Evolutionary conservation across 2,797 vertebrate species (phyloP).

Genomic region (Heteromormyrus szaboi): DNA sequence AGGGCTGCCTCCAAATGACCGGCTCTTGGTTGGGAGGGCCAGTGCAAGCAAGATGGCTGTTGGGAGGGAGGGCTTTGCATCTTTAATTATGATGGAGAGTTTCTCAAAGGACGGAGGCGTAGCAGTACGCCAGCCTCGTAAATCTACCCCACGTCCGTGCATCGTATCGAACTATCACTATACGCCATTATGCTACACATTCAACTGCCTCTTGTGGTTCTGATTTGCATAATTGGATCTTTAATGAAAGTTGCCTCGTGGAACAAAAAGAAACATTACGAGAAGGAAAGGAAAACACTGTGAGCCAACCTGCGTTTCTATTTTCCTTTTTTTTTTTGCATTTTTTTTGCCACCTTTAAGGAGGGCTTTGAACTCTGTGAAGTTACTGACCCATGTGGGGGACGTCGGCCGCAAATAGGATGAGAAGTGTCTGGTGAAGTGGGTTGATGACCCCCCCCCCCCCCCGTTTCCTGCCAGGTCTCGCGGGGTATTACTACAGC

Average conservation of each 20-base stretch:
- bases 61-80: slow-evolving; percentile 72
- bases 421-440: slow-evolving; percentile 75
- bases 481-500: slow-evolving; percentile 78
- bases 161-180: slow-evolving; percentile 81
- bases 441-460: no score
- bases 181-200: slow-evolving; percentile 78
- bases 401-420: slow-evolving; percentile 76
- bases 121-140: slow-evolving; percentile 82
- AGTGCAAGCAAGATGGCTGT: slow-evolving; percentile 58
- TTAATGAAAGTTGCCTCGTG: slow-evolving; percentile 87
- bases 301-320: slow-evolving; percentile 48
- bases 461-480: slow-evolving; percentile 76
- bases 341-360: slow-evolving; percentile 55
- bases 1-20: slow-evolving; percentile 35
- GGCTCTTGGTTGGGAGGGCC: slow-evolving; percentile 51
- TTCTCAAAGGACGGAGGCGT: slow-evolving; percentile 78
- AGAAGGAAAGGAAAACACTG: slow-evolving; percentile 51
- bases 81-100: slow-evolving; percentile 96
- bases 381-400: slow-evolving; percentile 69
- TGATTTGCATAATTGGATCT: slow-evolving; percentile 94
- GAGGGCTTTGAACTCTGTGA: slow-evolving; percentile 57
- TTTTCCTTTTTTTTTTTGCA: slow-evolving; percentile 1
- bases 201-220: slow-evolving; percentile 79
- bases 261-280: slow-evolving; percentile 63
- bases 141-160: slow-evolving; percentile 78